Evolutionary conservation across 1,140 invertebrate species (phyloP).

Genomic region (Solenopsis invicta): DNA sequence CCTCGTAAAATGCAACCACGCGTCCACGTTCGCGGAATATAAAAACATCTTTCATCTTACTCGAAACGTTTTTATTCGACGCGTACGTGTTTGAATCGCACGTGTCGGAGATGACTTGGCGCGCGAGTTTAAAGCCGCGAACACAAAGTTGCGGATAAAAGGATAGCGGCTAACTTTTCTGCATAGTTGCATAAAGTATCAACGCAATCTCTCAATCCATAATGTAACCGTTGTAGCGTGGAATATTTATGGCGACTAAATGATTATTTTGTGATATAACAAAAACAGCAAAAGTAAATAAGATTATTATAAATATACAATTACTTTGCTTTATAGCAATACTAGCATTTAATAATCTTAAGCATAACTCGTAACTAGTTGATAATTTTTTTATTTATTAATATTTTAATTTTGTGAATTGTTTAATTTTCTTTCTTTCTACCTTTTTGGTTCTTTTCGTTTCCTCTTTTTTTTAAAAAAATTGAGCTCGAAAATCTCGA

Average conservation of each 20-base stretch:
- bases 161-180: constrained; percentile 34
- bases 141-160: constrained; percentile 38
- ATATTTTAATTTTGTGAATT: neutral
- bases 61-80: constrained; percentile 57
- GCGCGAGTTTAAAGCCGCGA: constrained; percentile 31
- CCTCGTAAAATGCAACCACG: constrained; percentile 53
- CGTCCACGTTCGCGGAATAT: constrained; percentile 43
- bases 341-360: neutral
- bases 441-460: neutral
- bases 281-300: neutral
- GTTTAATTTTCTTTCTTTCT: neutral
- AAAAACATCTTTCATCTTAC: constrained; percentile 56
- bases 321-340: neutral
- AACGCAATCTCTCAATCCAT: constrained; percentile 1
- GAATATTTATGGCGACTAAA: neutral
- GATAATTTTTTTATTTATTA: neutral
- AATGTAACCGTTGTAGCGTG: neutral
- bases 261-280: neutral
- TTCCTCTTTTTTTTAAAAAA: neutral
- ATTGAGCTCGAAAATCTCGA: neutral
- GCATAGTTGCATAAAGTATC: constrained; percentile 17
- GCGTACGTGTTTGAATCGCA: constrained; percentile 47
- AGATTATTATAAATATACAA: neutral
- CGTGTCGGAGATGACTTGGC: constrained; percentile 48
- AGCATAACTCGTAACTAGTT: neutral